These are phyloP conservation scores for Philantomba maxwellii DNA, from an alignment of 2,113 vertebrate genomes.

Conservation along the genomic window DNA sequence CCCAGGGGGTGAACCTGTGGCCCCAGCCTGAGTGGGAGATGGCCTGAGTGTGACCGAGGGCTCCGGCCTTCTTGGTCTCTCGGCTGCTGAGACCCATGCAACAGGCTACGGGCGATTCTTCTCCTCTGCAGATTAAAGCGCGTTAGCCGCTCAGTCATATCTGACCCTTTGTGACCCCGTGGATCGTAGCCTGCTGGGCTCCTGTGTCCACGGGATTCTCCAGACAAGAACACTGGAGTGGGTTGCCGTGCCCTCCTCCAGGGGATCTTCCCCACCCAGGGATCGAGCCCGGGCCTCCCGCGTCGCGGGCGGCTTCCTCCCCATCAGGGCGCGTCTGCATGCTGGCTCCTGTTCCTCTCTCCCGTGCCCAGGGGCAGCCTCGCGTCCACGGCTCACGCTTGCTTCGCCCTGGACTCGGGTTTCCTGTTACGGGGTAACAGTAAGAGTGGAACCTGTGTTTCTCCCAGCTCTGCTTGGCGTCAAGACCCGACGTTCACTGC, in stretches of 20 bases:
- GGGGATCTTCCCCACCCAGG: background rate
- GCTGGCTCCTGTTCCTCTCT: fast-evolving
- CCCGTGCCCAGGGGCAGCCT: background rate
- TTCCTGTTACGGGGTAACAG: fast-evolving
- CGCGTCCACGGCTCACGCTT: fast-evolving
- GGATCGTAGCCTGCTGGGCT: background rate
- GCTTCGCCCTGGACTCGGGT: fast-evolving
- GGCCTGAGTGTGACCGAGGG: background rate
- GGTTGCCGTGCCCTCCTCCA: background rate
- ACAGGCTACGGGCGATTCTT: background rate
- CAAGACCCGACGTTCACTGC: fast-evolving
- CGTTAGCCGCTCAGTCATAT: background rate
- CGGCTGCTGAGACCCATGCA: background rate
- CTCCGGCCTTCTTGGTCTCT: background rate
- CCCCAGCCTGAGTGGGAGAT: background rate
- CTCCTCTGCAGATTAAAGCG: background rate
- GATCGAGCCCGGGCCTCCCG: background rate
- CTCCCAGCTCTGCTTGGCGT: background rate
- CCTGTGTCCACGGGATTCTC: background rate
- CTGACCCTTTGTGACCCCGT: background rate
- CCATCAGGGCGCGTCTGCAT: fast-evolving
- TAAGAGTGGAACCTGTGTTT: fast-evolving
- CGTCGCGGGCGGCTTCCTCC: background rate
- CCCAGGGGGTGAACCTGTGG: background rate
- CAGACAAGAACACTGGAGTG: background rate